Evolutionary conservation across 2,797 vertebrate species (phyloP), one percentile per base, ranked within the genome.

Genomic region (Morelia viridis): DNA sequence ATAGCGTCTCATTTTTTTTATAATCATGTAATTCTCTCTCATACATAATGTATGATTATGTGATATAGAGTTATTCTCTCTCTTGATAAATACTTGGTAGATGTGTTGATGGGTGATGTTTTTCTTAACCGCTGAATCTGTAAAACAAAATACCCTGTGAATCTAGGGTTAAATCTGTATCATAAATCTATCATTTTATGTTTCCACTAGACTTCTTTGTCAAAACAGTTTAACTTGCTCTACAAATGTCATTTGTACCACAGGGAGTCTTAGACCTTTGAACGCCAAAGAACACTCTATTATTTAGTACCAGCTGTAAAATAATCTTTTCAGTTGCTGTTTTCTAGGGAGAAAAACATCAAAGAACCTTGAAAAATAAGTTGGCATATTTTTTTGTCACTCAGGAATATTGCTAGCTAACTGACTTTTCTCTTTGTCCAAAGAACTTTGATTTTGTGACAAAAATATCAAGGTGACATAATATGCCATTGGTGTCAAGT

Each of bases 161-260:
- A 92, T 76, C 89, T 88, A 87, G 94, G 92, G 95, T 97, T 97
- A 96, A 96, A 89, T 76, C 91, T 95, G 90, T 93, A 68, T 94
- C 94, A 96, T 92, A 97, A 96, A 26, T 4, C 90, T 91, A 91
- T 94, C 93, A 95, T 94, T 96, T 95, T 85, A 87, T 0, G 0
- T 92, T 94, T 94, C 88, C 35, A 87, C 94, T 64, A 86, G 89
- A 53, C 28, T 95, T 84, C 76, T 95, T 94, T 95, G 76, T 92
- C 92, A 94, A 93, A 96, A 87, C 89, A 94, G 28, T 87, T 92
- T 96, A 93, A 90, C 95, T 96, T 91, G 92, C 95, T 95, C 62
- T 94, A 96, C 96, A 97, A 97, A 97, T 97, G 96, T 96, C 97
- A 97, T 91, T 95, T 92, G 89, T 95, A 96, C 97, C 92, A 50